Conservation (phyloP, 2,797 vertebrate species). For the Sebastes minor region DNA sequence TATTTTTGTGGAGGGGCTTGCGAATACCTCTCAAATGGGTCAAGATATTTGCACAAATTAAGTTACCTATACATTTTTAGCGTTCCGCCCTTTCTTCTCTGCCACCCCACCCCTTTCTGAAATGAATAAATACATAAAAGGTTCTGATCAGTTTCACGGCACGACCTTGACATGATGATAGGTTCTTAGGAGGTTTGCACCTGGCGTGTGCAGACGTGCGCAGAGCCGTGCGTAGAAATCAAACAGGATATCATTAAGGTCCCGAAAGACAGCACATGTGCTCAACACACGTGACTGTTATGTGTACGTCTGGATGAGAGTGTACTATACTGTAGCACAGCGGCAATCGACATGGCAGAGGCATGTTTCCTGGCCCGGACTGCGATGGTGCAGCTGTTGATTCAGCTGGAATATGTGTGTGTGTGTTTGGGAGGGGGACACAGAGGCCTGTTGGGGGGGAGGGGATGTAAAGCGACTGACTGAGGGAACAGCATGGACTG, state of each 20-base stretch:
- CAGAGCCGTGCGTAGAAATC: conserved; percentile 32
- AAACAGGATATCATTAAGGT: conserved; percentile 57
- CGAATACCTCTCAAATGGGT: conserved; percentile 75
- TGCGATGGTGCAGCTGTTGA: conserved; percentile 77
- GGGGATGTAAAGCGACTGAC: conserved; percentile 38
- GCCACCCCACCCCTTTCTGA: conserved; percentile 44
- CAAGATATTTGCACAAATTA: conserved; percentile 73
- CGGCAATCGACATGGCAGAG: conserved; percentile 66
- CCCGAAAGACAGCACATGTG: conserved; percentile 47
- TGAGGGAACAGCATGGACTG: conserved; percentile 34
- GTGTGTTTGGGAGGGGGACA: conserved; percentile 13
- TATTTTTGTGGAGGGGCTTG: conserved; percentile 74
- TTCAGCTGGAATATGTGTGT: conserved; percentile 71
- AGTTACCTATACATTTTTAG: conserved; percentile 71
- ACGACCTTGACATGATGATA: conserved; percentile 45
- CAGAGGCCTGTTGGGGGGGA: conserved; percentile 10
- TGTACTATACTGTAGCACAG: conserved; percentile 14
- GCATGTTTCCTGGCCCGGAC: conserved; percentile 65
- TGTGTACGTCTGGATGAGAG: conserved; percentile 8
- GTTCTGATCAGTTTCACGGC: conserved; percentile 54
- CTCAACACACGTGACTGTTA: conserved; percentile 47
- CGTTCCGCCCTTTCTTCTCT: conserved; percentile 27
- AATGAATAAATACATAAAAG: conserved; percentile 57
- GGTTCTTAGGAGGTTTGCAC: conserved; percentile 36
- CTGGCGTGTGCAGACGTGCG: conserved; percentile 21